phyloP scores from a whole-genome alignment of 2,888 invertebrate species.

The Taphrorychus bicolor region DNA sequence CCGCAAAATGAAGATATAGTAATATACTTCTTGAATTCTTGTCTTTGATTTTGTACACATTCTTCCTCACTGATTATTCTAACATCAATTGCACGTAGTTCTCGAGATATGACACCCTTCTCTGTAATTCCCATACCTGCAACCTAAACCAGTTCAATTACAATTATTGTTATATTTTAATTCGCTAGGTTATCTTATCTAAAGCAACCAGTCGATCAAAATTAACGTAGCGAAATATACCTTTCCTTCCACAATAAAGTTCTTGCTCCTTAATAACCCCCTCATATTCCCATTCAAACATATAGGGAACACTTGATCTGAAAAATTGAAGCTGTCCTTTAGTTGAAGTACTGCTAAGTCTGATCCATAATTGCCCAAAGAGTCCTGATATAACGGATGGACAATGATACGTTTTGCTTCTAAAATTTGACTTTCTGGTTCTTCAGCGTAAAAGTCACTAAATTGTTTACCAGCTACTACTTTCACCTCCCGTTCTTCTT shows the following conservation, averaged over 20 bases:
- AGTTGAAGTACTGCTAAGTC: slow-evolving; percentile 65
- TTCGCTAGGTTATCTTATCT: too few species aligned
- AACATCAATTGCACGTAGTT: slow-evolving; percentile 61
- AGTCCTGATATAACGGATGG: slow-evolving; percentile 62
- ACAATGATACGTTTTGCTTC: slow-evolving; percentile 59
- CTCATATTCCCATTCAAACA: slow-evolving; percentile 61
- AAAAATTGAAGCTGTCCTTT: slow-evolving; percentile 56
- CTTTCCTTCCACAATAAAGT: too few species aligned
- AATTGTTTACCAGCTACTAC: slow-evolving; percentile 55
- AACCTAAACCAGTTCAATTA: slow-evolving; percentile 56
- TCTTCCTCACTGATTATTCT: slow-evolving; percentile 63
- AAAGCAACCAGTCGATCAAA: too few species aligned
- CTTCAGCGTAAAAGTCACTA: slow-evolving; percentile 51
- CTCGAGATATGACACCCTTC: slow-evolving; percentile 62
- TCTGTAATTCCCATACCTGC: slow-evolving; percentile 70
- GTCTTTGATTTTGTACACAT: slow-evolving; percentile 61
- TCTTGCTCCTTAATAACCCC: slow-evolving; percentile 27
- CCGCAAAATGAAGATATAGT: slow-evolving; percentile 70
- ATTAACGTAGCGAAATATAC: too few species aligned
- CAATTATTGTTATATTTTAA: not conserved
- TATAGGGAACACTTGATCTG: slow-evolving; percentile 61
- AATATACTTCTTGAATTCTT: slow-evolving; percentile 63
- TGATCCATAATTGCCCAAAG: slow-evolving; percentile 63
- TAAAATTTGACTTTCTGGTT: slow-evolving; percentile 50
- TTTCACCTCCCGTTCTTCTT: slow-evolving; percentile 51